Evolutionary conservation across 2,888 invertebrate species (phyloP), one percentile per base, ranked within the genome.

Genomic region (Tipula helvola): DNA sequence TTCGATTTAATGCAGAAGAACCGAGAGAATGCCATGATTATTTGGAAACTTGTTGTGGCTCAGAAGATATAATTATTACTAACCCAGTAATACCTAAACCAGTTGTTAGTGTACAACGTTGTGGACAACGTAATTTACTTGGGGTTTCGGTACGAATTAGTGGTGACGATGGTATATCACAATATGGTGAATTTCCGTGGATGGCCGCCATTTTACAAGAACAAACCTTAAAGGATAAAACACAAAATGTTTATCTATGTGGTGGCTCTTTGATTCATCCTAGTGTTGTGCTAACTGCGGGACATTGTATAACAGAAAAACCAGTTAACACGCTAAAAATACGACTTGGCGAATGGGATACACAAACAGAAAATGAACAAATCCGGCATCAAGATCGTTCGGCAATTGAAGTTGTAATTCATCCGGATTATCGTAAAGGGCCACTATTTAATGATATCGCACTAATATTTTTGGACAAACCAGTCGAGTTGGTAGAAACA

Each of bases 291-390:
- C 90, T 97, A 3, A 97, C 97, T 0, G 96, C 96, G 0, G 96
- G 96, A 0, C 97, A 97, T 90, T 96, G 96, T 90, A 94, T 96
- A 28, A 83, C 89, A 1, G 89, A 88, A 41, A 90, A 89, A 36
- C 86, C 88, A 0, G 87, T 89, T 0, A 87, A 88, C 16, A 86
- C 89, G 71, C 89, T 93, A 3, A 89, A 90, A 71, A 92, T 95
- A 2, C 93, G 96, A 0, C 95, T 95, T 0, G 96, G 96, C 0
- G 96, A 96, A 91, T 97, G 96, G 96, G 96, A 96, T 90, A 95
- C 96, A 0, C 95, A 95, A 90, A 95, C 94, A 0, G 94, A 93
- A 44, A 93, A 93, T 84, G 96, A 97, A 89, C 92, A 94, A 0
- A 93, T 93, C 87, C 93, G 94, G 0, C 95, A 95, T 90, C 95